Base-by-base conservation (phyloP, 2,888 invertebrate genomes). In the Ypsolopha sequella region DNA sequence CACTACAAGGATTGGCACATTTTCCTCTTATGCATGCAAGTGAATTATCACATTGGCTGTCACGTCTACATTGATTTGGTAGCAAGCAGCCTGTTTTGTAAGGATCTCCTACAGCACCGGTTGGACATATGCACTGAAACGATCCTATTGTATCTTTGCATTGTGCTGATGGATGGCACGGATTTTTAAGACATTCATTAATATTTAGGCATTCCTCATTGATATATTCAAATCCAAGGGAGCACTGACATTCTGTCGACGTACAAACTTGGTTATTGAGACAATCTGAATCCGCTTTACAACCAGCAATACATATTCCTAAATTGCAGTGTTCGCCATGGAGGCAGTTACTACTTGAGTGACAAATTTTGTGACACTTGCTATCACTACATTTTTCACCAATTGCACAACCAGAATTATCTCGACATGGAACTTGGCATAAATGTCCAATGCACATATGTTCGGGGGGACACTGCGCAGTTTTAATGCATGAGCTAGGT, bases 341-440 rank as follows among this genome's bases (percentile, higher is more conserved):
- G 61, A 96, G 86, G 64, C 97, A 97, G 67, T 96, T 97, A 65
- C 93, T 95, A 69, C 95, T 95, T 8, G 93, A 92, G 67, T 95
- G 95, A 70, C 96, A 96, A 38, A 96, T 91, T 84, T 95, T 96
- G 14, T 92, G 89, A 64, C 96, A 96, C 57, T 92, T 89, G 58
- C 89, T 92, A 60, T 93, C 91, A 54, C 89, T 89, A 65, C 96
- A 96, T 55, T 93, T 90, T 79, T 96, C 96, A 10, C 96, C 96
- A 43, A 92, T 89, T 0, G 95, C 96, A 68, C 96, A 96, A 24
- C 89, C 87, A 0, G 88, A 87, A 55, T 91, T 91, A 55, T 92
- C 91, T 58, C 88, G 87, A 65, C 96, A 96, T 6, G 93, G 92
- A 39, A 93, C 89, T 67, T 92, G 92, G 64, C 96, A 96, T 58